Conservation (phyloP, 2,797 vertebrate species). For the Takifugu rubripes region DNA sequence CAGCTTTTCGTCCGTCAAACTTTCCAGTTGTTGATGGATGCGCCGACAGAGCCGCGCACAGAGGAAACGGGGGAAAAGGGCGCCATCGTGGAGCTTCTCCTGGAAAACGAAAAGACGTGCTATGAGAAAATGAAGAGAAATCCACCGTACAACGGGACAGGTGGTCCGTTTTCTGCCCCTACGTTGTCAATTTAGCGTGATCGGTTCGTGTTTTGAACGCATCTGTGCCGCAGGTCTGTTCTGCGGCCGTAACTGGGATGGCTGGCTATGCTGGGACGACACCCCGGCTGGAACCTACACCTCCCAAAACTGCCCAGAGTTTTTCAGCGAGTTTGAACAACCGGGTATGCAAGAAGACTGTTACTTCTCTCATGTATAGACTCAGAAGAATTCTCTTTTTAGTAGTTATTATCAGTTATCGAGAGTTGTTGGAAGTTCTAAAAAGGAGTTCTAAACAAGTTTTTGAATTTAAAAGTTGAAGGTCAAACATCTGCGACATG, state of each 20-base stretch:
- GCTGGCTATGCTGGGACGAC: slow-evolving; percentile 94
- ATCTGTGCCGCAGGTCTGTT: slow-evolving; percentile 68
- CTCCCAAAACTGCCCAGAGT: slow-evolving; percentile 84
- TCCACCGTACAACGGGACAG: slow-evolving; percentile 82
- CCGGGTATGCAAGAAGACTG: slow-evolving; percentile 71
- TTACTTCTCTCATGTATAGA: neutral
- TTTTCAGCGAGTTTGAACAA: slow-evolving; percentile 80
- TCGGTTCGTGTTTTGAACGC: neutral
- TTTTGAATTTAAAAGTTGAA: too few species aligned
- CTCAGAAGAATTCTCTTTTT: too few species aligned
- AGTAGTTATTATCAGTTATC: too few species aligned
- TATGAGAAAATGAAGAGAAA: slow-evolving; percentile 84
- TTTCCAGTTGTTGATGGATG: slow-evolving; percentile 63
- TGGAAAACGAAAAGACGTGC: slow-evolving; percentile 85
- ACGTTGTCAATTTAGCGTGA: too few species aligned
- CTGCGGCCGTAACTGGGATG: slow-evolving; percentile 91
- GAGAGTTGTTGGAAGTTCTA: too few species aligned
- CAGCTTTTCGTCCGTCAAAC: slow-evolving; percentile 53
- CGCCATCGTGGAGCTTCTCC: slow-evolving; percentile 67
- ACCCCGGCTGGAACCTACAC: slow-evolving; percentile 78
- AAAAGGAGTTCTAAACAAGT: too few species aligned
- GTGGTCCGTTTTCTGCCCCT: slow-evolving; percentile 58
- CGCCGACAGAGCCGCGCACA: slow-evolving; percentile 63
- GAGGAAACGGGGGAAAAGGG: slow-evolving; percentile 63
- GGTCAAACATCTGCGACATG: neutral